These are phyloP conservation scores for Bombus sibiricus DNA, from an alignment of 1,140 invertebrate genomes.

Conservation along the genomic window DNA sequence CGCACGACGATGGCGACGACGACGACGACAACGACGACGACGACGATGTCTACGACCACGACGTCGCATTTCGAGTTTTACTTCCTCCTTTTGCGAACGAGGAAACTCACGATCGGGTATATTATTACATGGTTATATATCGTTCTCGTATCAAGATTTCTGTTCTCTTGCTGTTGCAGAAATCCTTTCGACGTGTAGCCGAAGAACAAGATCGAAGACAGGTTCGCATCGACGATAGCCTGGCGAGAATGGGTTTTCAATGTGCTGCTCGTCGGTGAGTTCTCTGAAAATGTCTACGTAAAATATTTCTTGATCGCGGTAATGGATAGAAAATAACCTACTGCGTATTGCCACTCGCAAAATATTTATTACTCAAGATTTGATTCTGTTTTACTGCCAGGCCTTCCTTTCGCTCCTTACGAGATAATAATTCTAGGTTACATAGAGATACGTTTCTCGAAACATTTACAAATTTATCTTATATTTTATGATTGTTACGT, in stretches of 20 bases:
- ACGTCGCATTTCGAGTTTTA: conserved; percentile 42
- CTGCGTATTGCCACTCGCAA: background rate
- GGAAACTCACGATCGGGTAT: conserved; percentile 57
- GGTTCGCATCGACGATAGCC: background rate
- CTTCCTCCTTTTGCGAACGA: conserved; percentile 30
- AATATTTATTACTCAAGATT: conserved; percentile 15
- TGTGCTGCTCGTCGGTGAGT: conserved; percentile 40
- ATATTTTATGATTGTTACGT: background rate
- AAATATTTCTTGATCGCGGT: conserved; percentile 3
- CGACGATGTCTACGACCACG: background rate
- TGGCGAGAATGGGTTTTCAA: background rate
- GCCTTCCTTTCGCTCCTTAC: background rate
- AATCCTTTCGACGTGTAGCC: conserved; percentile 3
- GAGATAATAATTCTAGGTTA: background rate
- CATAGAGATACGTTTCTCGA: background rate
- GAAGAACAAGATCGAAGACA: conserved; percentile 28
- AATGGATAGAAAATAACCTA: conserved; percentile 9
- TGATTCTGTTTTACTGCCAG: background rate
- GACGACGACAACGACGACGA: background rate
- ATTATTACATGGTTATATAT: conserved; percentile 53
- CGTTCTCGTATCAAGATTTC: conserved; percentile 54
- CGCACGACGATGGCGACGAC: conserved; percentile 41
- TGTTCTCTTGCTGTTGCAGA: conserved; percentile 58
- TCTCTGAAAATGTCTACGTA: conserved; percentile 4
- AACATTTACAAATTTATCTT: background rate